phyloP scores from a whole-genome alignment of 2,888 invertebrate species.

The Morpho achilles region DNA sequence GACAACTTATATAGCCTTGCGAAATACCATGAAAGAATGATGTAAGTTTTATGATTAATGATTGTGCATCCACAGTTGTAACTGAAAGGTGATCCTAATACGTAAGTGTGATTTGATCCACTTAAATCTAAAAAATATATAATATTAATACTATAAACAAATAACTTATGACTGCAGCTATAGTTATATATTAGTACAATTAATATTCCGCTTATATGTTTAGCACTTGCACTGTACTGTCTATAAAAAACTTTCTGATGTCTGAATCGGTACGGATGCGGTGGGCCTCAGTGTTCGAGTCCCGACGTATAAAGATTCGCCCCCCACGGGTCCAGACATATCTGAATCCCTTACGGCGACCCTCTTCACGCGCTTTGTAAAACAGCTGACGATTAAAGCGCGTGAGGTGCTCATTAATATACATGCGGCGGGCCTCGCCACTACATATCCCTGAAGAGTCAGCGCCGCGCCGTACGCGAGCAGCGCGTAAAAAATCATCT shows the following conservation, averaged over 20 bases:
- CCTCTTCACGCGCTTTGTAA: constrained; percentile 19
- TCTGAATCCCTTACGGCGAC: constrained; percentile 2
- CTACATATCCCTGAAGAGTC: constrained; percentile 1
- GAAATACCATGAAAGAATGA: no score
- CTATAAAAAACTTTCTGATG: constrained; percentile 3
- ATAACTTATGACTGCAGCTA: not conserved
- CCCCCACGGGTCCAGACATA: constrained; percentile 5
- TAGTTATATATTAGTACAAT: not conserved
- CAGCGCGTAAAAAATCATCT: constrained; percentile 1
- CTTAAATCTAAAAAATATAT: no score
- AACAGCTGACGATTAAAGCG: constrained; percentile 23
- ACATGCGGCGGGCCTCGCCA: not conserved
- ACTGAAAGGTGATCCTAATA: no score
- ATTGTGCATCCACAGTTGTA: no score
- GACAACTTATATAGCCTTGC: no score
- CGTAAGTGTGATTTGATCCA: no score
- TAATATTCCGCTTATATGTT: not conserved
- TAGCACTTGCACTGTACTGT: not conserved
- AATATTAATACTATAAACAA: not conserved
- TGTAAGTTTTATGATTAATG: no score
- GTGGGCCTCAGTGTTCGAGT: not conserved
- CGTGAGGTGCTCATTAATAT: constrained; percentile 20
- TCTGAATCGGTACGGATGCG: constrained; percentile 3
- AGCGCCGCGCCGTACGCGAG: constrained; percentile 15
- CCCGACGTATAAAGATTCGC: constrained; percentile 6